phyloP scores from a whole-genome alignment of 2,888 invertebrate species.

The Zeuzera pyrina region DNA sequence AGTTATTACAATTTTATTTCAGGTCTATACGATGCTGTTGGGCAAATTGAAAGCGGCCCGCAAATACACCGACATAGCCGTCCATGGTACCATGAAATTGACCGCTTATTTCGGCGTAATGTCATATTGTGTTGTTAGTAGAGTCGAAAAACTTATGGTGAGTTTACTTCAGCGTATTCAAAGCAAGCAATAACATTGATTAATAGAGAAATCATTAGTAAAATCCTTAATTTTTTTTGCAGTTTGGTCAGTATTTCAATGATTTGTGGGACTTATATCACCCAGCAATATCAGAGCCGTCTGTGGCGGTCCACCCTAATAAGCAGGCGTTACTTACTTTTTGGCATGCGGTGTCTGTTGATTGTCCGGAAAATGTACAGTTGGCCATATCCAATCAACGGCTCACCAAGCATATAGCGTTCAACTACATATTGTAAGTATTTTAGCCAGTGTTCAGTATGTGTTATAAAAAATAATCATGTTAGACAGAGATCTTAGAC shows the following conservation, averaged over 20 bases:
- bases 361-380: constrained; percentile 94
- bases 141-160: constrained; percentile 94
- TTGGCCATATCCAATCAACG: constrained; percentile 89
- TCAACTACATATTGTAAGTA: constrained; percentile 95
- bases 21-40: constrained; percentile 82
- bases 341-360: constrained; percentile 94
- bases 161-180: neutral
- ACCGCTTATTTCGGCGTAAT: constrained; percentile 94
- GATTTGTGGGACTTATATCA: constrained; percentile 96
- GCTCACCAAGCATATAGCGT: constrained; percentile 94
- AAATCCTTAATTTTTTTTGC: constrained; percentile 26
- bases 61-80: constrained; percentile 88
- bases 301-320: constrained; percentile 95
- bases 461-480: too few species aligned
- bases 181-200: neutral
- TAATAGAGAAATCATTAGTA: neutral
- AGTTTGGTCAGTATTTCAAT: constrained; percentile 94
- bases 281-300: constrained; percentile 94
- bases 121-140: constrained; percentile 92
- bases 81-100: constrained; percentile 92
- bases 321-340: constrained; percentile 93
- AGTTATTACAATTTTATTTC: too few species aligned
- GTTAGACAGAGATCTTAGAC: too few species aligned
- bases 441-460: too few species aligned
- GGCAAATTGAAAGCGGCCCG: constrained; percentile 86